phyloP scores from a whole-genome alignment of 2,797 vertebrate species.

The Caiman crocodilus region DNA sequence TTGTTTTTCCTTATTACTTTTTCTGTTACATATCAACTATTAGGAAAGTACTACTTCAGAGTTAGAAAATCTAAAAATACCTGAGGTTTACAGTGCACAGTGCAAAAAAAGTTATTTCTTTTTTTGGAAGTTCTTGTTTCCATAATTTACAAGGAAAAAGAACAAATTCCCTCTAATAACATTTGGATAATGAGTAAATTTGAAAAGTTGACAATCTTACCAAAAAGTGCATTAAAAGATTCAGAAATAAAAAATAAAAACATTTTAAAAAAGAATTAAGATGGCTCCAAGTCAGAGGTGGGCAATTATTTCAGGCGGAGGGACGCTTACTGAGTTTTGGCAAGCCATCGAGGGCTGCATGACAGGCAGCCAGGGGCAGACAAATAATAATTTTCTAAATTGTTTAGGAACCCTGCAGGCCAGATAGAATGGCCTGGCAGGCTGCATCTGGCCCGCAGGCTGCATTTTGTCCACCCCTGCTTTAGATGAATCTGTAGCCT shows the following conservation, averaged over 20 bases:
- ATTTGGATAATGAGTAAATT: background rate
- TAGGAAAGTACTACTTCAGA: background rate
- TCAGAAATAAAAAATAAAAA: background rate
- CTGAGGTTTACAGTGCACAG: background rate
- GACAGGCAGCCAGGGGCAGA: too few relatives aligned
- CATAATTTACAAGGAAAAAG: background rate
- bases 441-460: too few relatives aligned
- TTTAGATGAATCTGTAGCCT: background rate
- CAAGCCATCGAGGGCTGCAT: too few relatives aligned
- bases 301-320: rapidly evolving
- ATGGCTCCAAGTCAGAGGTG: background rate
- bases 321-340: too few relatives aligned
- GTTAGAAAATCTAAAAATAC: rapidly evolving
- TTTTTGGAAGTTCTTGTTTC: background rate
- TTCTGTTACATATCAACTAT: background rate
- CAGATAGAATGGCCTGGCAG: too few relatives aligned
- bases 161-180: background rate
- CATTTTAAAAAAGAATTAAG: rapidly evolving
- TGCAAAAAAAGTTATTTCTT: background rate
- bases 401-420: too few relatives aligned
- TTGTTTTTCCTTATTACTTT: background rate
- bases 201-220: background rate
- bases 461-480: too few relatives aligned
- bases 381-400: too few relatives aligned
- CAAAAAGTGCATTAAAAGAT: background rate